Evolutionary conservation across 2,113 vertebrate species (phyloP).

Genomic region (Neotoma lepida): DNA sequence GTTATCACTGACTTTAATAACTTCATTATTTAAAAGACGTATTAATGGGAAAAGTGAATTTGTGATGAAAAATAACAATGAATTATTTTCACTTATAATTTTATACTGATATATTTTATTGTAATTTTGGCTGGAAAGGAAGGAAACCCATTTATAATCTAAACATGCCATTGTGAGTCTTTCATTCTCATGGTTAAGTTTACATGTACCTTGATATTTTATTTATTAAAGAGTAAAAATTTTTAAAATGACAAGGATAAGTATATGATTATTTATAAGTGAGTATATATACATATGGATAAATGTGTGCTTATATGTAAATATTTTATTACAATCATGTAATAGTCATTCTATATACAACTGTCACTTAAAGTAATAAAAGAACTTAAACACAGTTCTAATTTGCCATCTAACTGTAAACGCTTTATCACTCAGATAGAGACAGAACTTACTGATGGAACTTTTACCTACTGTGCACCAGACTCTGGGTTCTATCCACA

Average conservation of each 20-base stretch:
- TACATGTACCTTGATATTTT: not conserved
- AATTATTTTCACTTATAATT: slow-evolving; percentile 24
- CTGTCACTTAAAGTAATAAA: not conserved
- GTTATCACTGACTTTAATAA: not conserved
- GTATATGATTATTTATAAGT: not conserved
- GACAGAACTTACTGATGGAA: not conserved
- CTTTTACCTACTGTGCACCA: not conserved
- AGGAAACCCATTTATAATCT: not conserved
- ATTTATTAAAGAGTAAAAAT: not conserved
- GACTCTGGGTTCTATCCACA: not conserved
- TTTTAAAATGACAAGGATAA: not conserved
- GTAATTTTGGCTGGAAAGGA: not conserved
- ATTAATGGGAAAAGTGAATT: not conserved
- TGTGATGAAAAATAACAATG: not conserved
- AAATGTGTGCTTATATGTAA: not conserved
- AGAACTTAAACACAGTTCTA: not conserved
- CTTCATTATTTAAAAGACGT: not conserved
- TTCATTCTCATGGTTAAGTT: not conserved
- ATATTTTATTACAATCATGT: not conserved
- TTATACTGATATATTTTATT: not conserved
- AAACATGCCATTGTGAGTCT: not conserved
- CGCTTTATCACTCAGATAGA: not conserved
- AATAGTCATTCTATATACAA: not conserved
- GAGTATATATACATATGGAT: not conserved
- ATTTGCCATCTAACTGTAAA: not conserved